Conservation (phyloP, 2,888 invertebrate species). For the Liopterus haemorrhoidalis region DNA sequence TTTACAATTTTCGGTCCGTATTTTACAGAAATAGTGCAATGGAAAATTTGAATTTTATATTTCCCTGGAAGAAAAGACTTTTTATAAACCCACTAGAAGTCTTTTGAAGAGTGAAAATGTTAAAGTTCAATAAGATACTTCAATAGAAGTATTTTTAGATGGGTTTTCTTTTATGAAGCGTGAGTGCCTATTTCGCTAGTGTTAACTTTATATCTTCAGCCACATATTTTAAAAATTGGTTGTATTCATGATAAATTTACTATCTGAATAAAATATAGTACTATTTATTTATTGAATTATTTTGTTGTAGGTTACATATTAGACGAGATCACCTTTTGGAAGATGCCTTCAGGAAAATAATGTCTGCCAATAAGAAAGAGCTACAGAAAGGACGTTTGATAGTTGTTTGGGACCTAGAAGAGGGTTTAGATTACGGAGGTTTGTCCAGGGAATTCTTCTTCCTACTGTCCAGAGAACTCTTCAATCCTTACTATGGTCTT, state of each 20-base stretch:
- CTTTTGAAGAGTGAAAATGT: too few relatives aligned
- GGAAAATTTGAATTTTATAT: too few relatives aligned
- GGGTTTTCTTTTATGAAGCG: background rate
- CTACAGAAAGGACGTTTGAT: conserved; percentile 91
- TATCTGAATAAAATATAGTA: too few relatives aligned
- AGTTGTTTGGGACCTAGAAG: conserved; percentile 91
- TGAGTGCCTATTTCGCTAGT: conserved; percentile 3
- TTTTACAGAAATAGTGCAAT: too few relatives aligned
- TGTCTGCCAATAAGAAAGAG: conserved; percentile 93
- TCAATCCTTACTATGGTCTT: conserved; percentile 96
- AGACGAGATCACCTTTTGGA: conserved; percentile 88
- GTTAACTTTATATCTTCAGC: background rate
- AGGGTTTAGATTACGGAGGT: conserved; percentile 96
- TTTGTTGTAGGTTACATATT: conserved; percentile 70
- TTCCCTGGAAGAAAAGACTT: too few relatives aligned
- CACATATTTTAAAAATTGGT: too few relatives aligned
- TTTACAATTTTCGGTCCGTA: too few relatives aligned
- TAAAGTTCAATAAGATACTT: too few relatives aligned
- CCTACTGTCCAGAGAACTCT: conserved; percentile 90
- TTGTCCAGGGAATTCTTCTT: conserved; percentile 98
- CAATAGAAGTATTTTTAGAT: too few relatives aligned
- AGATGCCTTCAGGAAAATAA: conserved; percentile 93
- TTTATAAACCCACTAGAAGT: too few relatives aligned
- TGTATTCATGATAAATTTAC: too few relatives aligned
- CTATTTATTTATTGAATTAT: conserved; percentile 21